These are phyloP conservation scores for Ceyx margarethae DNA, from an alignment of 2,113 vertebrate genomes.

Conservation along the genomic window DNA sequence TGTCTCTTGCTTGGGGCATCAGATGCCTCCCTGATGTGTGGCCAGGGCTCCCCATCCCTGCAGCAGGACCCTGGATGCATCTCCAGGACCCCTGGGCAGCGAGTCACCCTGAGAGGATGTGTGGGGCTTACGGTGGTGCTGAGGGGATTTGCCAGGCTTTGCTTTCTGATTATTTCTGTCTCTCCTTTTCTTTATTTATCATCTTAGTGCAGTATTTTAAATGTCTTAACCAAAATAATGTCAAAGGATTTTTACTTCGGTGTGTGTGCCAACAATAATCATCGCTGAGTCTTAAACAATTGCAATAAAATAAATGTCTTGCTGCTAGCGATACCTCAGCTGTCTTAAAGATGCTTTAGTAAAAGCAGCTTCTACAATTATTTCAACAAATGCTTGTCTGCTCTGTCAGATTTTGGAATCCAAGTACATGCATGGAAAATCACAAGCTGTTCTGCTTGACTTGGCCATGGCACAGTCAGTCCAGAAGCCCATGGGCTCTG, in stretches of 20 bases:
- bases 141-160: fast-evolving
- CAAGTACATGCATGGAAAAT: neutral
- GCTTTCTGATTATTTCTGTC: neutral
- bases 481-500: neutral
- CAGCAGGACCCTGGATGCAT: neutral
- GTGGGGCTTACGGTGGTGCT: fast-evolving
- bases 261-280: neutral
- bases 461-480: neutral
- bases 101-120: fast-evolving
- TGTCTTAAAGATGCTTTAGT: neutral
- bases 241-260: neutral
- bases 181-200: neutral
- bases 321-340: neutral
- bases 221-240: neutral
- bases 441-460: neutral
- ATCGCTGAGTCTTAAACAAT: neutral
- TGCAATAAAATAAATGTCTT: neutral
- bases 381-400: neutral
- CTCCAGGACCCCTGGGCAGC: neutral
- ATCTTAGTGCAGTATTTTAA: neutral
- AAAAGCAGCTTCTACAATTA: neutral
- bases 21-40: neutral
- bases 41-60: neutral
- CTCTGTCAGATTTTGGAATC: neutral
- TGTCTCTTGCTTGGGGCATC: fast-evolving